phyloP scores from a whole-genome alignment of 2,113 vertebrate genomes.

The Haemorhous mexicanus region DNA sequence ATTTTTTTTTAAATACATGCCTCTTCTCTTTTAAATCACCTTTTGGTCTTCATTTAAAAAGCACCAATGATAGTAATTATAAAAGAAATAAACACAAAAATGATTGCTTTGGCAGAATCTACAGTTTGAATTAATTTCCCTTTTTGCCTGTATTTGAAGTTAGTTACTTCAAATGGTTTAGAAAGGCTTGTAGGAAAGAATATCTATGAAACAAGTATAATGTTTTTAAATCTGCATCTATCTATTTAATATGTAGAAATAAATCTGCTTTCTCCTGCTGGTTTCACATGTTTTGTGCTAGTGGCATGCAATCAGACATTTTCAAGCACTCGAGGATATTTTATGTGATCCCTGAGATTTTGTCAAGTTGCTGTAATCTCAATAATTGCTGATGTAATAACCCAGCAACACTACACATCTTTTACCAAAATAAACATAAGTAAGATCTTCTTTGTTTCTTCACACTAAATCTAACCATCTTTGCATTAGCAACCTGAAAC shows the following conservation, averaged over 20 bases:
- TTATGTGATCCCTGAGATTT: not conserved
- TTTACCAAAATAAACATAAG: constrained; percentile 8
- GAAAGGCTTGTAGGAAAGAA: not conserved
- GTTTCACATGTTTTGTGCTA: not conserved
- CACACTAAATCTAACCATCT: not conserved
- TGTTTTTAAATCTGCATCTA: not conserved
- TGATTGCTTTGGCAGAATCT: not conserved
- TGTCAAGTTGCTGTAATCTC: not conserved
- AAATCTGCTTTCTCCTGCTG: constrained; percentile 13
- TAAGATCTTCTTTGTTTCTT: constrained; percentile 5
- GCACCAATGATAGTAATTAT: not conserved
- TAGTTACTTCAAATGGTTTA: constrained; percentile 1
- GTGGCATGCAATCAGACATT: not conserved
- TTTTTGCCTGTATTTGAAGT: constrained; percentile 1
- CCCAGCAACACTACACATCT: constrained; percentile 14
- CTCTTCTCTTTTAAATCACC: not conserved
- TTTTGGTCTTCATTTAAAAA: not conserved
- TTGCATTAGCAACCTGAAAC: constrained; percentile 6
- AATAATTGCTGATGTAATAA: constrained; percentile 30
- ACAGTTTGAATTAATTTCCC: not conserved
- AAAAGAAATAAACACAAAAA: not conserved
- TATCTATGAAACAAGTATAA: not conserved
- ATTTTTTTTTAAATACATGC: not conserved
- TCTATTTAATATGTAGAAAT: not conserved
- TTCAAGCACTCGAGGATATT: not conserved